A percentile compares a stretch with the other conserved stretches of the same genome.
phyloP scores from a whole-genome alignment of 2,797 vertebrate genomes.

The Melanotaenia boesemani region DNA sequence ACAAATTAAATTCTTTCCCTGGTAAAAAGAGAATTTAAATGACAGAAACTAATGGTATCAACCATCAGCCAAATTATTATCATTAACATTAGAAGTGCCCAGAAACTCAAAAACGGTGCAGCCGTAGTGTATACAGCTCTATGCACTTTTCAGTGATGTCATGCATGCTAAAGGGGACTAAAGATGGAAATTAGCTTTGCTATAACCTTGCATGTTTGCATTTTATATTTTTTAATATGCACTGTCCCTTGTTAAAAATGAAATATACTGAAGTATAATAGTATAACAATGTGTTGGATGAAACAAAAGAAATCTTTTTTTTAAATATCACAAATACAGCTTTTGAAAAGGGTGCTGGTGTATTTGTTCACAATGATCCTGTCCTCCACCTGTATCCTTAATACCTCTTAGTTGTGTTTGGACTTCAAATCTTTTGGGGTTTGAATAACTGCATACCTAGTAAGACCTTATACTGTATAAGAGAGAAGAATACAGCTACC shows the following conservation, averaged over 20 bases:
- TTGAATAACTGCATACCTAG: background rate
- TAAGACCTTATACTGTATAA: background rate
- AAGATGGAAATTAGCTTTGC: background rate
- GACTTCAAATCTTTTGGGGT: background rate
- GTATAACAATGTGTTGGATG: background rate
- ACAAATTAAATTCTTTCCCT: background rate
- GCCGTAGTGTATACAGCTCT: background rate
- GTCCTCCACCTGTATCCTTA: background rate
- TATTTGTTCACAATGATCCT: background rate
- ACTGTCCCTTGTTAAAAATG: background rate
- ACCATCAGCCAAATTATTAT: too few species aligned
- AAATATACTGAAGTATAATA: background rate
- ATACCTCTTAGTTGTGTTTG: background rate
- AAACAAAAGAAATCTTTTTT: background rate
- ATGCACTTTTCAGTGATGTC: background rate
- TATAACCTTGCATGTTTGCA: background rate
- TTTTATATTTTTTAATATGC: background rate
- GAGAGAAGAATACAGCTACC: background rate
- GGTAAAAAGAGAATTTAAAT: too few species aligned
- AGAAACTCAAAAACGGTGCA: too few species aligned
- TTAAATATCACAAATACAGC: background rate
- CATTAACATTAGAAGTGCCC: too few species aligned
- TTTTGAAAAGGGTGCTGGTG: background rate
- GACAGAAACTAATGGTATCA: too few species aligned
- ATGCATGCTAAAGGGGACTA: background rate